Evolutionary conservation across 2,797 vertebrate species (phyloP), one percentile per base, ranked within the genome.

Genomic region (Brachyalestes nurse): DNA sequence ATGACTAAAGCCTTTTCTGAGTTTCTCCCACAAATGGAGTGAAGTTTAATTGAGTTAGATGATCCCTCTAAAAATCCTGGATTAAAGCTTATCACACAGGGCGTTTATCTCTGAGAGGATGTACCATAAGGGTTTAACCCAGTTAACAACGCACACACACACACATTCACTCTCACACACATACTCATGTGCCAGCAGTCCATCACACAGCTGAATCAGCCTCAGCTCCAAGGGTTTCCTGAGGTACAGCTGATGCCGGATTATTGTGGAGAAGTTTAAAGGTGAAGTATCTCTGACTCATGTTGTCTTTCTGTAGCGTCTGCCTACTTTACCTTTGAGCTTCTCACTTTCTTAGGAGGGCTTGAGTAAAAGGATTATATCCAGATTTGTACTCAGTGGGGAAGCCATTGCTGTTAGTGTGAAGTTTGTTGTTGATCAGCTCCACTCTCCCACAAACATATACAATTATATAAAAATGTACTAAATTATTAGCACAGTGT

Each of bases 11-110:
- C 17, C 65, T 58, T 58, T 58, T 51, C n/a, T 40, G 60, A 80
- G 66, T 83, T 76, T 74, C 62, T 53, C 61, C 14, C 5, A n/a
- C 64, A 60, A 78, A 75, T 71, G 14, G 66, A 88, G 83, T 80
- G 66, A 86, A 86, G 83, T 91, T 90, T 89, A 90, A 92, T 90
- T 91, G 90, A 90, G 87, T 88, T 90, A 86, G 75, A 82, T 84
- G 85, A 90, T 90, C 78, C 82, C 78, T 82, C 82, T 89, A 71
- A 73, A 83, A 76, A 90, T 89, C 89, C 88, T 78, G 87, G 90
- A 90, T 92, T 91, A 90, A 85, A 87, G 82, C 86, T 90, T 78
- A 86, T 88, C 86, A 80, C 64, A 75, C 51, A 72, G 77, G n/a
- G 76, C 8, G 49, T 79, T 83, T 79, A 76, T 79, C 72, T 65